Evolutionary conservation across 2,888 invertebrate genomes (phyloP).

Genomic region (Platycnemis pennipes): DNA sequence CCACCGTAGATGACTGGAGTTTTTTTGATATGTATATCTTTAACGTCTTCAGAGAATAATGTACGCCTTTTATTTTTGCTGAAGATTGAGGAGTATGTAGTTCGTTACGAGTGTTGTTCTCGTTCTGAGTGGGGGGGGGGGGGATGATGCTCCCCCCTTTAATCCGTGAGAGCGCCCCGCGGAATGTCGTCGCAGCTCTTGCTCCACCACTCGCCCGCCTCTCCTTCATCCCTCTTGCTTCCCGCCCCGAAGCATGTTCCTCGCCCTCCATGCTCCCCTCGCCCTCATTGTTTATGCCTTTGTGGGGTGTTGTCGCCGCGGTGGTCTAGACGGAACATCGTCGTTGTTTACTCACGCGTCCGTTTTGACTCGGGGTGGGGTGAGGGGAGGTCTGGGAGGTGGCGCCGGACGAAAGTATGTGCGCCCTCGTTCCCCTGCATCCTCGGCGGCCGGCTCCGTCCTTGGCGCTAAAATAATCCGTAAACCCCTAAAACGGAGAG

Average conservation of each 20-base stretch:
- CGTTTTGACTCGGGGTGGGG: neutral
- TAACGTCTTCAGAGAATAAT: no score
- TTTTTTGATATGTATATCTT: no score
- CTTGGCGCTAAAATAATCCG: conserved; percentile 24
- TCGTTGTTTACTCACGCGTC: conserved; percentile 26
- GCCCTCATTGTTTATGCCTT: conserved; percentile 4
- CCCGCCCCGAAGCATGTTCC: neutral
- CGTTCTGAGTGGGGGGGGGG: neutral
- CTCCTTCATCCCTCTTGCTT: neutral
- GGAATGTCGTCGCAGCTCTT: no score
- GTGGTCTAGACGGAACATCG: conserved; percentile 13
- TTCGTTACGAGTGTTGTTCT: neutral
- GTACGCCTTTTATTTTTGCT: no score
- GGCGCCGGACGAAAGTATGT: conserved; percentile 33
- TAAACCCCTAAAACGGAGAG: neutral
- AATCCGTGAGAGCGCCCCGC: no score
- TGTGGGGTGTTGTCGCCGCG: neutral
- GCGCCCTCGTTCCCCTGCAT: neutral
- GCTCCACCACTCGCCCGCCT: neutral
- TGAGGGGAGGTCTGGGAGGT: neutral
- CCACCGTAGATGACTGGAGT: no score
- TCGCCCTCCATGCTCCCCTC: neutral
- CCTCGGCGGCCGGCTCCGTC: no score
- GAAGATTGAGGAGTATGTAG: no score
- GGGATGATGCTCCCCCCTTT: no score